phyloP scores from a whole-genome alignment of 2,797 vertebrate species.

The Paramormyrops hopkinsi region DNA sequence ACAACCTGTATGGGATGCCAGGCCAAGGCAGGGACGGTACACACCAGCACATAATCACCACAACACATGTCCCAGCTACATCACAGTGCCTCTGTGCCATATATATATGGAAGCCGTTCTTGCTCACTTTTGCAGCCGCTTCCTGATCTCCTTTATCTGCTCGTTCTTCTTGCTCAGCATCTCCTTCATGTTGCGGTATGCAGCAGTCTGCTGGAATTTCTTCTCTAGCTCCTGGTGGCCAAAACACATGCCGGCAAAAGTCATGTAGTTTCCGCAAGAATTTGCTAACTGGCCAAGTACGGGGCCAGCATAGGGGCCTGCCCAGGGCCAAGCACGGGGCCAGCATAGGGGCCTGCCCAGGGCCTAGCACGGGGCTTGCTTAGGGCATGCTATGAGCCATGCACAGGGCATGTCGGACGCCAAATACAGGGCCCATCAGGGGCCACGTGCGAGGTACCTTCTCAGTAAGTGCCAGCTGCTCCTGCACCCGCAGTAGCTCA shows the following conservation, averaged over 20 bases:
- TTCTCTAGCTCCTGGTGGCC: slow-evolving; percentile 80
- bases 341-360: background rate
- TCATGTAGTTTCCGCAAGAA: background rate
- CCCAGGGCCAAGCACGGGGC: background rate
- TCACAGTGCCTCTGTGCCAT: background rate
- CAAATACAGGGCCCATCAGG: background rate
- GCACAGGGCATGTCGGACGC: background rate
- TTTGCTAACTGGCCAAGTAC: background rate
- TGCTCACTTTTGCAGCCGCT: slow-evolving; percentile 76
- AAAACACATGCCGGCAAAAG: background rate
- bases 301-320: background rate
- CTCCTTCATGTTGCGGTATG: slow-evolving; percentile 95
- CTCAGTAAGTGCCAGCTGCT: slow-evolving; percentile 82
- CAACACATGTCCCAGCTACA: background rate
- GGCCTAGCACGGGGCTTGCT: background rate
- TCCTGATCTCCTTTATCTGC: slow-evolving; percentile 88
- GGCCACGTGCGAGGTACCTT: slow-evolving; percentile 62
- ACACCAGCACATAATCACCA: background rate
- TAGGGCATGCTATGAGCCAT: background rate
- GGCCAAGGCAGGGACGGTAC: background rate
- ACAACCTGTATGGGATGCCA: background rate
- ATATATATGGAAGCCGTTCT: background rate
- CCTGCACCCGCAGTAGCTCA: slow-evolving; percentile 81
- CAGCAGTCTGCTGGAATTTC: slow-evolving; percentile 94
- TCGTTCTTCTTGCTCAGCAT: slow-evolving; percentile 94